Base-by-base conservation (phyloP, 2,888 invertebrate species). In the Plutella xylostella region DNA sequence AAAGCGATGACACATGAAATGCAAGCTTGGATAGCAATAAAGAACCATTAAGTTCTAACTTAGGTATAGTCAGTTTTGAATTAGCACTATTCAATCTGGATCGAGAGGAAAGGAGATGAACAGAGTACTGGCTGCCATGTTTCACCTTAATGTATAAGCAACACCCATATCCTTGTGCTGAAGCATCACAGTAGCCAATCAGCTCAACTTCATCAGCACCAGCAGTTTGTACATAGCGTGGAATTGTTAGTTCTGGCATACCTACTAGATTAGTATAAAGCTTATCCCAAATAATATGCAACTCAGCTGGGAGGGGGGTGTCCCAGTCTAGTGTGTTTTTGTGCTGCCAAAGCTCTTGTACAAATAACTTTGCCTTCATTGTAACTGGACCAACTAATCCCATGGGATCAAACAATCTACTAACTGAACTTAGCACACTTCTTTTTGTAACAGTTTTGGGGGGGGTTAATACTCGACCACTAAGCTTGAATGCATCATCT, bases 341-440 rank as follows among this genome's bases (percentile, higher is more conserved):
- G n/a, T 46, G 31, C 18, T 42, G 46, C 46, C 46, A 46, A 4
- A 46, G 22, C 31, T 46, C 31, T 17, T 46, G 46, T 15, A 46
- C 25, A 33, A 33, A 33, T n/a, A 33, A 15, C 5, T 33, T 33
- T 14, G 33, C 33, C 15, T 33, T 43, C 2, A 47, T 21, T 22
- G 42, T 47, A 17, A 49, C 15, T 17, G 49, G 49, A 3, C 45
- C 46, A 14, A 33, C 38, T 7, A 49, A 31, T 2, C 49, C 49
- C 35, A 49, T 31, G 15, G 49, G 49, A 35, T 49, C 49, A 45
- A 40, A 49, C 7, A 47, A 25, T 40, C 42, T 42, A 12, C 45
- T 41, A 15, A 49, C 43, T n/a, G 42, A 45, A 22, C 48, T 45
- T 30, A 45, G 9, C 31, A 46, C 33, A 12, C 39, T 44, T 25